Evolutionary conservation across 1,140 invertebrate genomes (phyloP).

Genomic region (Neocloeon triangulifer): DNA sequence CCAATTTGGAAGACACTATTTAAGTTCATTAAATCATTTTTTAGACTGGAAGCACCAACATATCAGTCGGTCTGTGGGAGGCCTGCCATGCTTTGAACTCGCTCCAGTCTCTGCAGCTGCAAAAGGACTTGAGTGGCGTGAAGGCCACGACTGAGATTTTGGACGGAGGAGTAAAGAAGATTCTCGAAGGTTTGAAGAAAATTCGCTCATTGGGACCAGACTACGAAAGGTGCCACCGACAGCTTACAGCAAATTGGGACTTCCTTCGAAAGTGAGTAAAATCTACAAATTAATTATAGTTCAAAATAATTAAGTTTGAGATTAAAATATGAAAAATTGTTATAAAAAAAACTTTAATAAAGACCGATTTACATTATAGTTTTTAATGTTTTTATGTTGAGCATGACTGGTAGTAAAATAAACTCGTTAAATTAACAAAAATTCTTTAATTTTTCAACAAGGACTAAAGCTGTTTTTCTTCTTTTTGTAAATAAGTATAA

Average conservation of each 20-base stretch:
- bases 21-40: conserved; percentile 5
- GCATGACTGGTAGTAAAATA: too few relatives aligned
- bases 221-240: conserved; percentile 31
- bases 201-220: conserved; percentile 22
- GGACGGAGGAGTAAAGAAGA: conserved; percentile 31
- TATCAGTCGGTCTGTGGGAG: conserved; percentile 26
- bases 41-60: conserved; percentile 8
- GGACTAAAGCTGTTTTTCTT: too few relatives aligned
- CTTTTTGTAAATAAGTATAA: too few relatives aligned
- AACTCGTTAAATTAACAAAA: too few relatives aligned
- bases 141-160: conserved; percentile 33
- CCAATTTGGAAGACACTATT: too few relatives aligned
- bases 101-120: conserved; percentile 29
- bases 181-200: conserved; percentile 34
- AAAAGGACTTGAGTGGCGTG: conserved; percentile 29
- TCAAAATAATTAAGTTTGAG: conserved; percentile 4
- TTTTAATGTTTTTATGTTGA: too few relatives aligned
- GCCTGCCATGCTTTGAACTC: conserved; percentile 32
- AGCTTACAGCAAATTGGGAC: conserved; percentile 36
- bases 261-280: conserved; percentile 24
- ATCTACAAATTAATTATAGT: neutral
- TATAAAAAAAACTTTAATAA: too few relatives aligned
- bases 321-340: too few relatives aligned
- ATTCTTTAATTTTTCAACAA: too few relatives aligned
- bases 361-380: too few relatives aligned